Conservation (phyloP, 2,113 vertebrate genomes). For the Rhinopomastus cyanomelas region DNA sequence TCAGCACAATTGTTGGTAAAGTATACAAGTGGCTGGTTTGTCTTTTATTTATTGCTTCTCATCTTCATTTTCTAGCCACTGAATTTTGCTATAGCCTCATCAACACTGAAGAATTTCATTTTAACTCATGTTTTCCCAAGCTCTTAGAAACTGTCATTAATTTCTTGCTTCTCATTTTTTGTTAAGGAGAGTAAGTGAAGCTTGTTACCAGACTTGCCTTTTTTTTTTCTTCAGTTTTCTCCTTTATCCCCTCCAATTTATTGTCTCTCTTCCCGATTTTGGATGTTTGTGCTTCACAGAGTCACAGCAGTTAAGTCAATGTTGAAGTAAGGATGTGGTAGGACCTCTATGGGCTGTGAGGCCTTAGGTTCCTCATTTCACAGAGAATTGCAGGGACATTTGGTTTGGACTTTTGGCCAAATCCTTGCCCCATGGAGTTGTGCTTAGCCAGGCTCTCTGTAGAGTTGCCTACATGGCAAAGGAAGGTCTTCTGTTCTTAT, state of each 20-base stretch:
- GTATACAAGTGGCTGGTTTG: not conserved
- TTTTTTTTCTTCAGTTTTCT: not conserved
- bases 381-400: not conserved
- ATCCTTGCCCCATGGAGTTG: not conserved
- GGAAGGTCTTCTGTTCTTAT: not conserved
- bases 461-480: not conserved
- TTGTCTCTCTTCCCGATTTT: not conserved
- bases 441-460: not conserved
- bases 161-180: not conserved
- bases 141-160: not conserved
- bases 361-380: not conserved
- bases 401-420: not conserved
- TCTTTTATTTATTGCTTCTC: not conserved
- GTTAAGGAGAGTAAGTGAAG: not conserved
- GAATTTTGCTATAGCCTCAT: not conserved
- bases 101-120: not conserved
- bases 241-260: not conserved
- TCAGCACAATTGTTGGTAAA: not conserved
- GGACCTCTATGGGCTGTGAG: not conserved
- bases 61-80: not conserved
- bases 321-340: not conserved
- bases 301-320: not conserved
- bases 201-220: not conserved
- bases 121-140: rapidly evolving
- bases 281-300: too few species aligned